Evolutionary conservation across 2,888 invertebrate species (phyloP).

Genomic region (Dicyrtomina minuta): DNA sequence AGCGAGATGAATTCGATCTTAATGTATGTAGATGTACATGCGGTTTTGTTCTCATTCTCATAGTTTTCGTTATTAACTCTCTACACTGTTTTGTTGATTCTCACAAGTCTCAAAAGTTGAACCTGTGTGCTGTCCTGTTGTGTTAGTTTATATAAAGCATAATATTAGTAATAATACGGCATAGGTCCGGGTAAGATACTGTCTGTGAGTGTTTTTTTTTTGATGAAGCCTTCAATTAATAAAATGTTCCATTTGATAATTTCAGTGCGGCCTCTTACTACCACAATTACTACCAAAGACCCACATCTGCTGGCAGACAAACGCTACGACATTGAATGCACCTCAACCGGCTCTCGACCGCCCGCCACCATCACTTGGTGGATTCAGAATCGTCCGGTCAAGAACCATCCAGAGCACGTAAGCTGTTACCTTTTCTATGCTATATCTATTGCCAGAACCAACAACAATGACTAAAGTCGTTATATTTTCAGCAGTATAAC

Average conservation of each 20-base stretch:
- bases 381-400: constrained; percentile 79
- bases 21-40: too few species aligned
- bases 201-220: background rate
- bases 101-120: too few species aligned
- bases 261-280: constrained; percentile 80
- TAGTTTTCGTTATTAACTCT: too few species aligned
- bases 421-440: constrained; percentile 59
- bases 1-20: constrained; percentile 3
- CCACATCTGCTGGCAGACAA: constrained; percentile 75
- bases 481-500: too few species aligned
- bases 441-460: background rate
- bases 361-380: constrained; percentile 86
- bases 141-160: too few species aligned
- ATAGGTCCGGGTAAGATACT: background rate
- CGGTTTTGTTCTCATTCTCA: constrained; percentile 4
- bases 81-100: too few species aligned
- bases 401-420: constrained; percentile 77
- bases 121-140: too few species aligned
- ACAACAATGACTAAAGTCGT: too few species aligned
- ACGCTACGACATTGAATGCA: constrained; percentile 82
- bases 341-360: constrained; percentile 81
- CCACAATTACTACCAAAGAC: constrained; percentile 80
- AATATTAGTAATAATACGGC: too few species aligned
- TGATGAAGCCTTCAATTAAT: background rate
- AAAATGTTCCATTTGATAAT: constrained; percentile 9